A percentile compares a stretch with the other conserved stretches of the same genome.
phyloP scores from a whole-genome alignment of 2,888 invertebrate species.

The Celastrina argiolus region DNA sequence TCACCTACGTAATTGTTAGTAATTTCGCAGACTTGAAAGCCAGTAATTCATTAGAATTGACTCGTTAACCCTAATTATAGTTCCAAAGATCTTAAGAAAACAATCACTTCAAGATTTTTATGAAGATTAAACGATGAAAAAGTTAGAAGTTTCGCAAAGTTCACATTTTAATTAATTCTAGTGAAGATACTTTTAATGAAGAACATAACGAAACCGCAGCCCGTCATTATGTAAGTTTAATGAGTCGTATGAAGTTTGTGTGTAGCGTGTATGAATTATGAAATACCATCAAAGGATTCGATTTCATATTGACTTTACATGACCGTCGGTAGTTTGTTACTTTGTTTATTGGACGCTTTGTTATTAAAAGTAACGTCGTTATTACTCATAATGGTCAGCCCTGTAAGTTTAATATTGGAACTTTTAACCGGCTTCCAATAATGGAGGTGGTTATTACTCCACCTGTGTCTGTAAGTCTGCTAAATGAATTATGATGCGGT shows the following conservation, averaged over 20 bases:
- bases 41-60: not conserved
- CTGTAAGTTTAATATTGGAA: not conserved
- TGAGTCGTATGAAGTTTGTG: not conserved
- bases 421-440: not conserved
- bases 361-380: not conserved
- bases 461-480: too few relatives aligned
- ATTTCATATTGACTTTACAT: conserved; percentile 2
- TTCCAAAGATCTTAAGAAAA: not conserved
- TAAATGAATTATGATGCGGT: too few relatives aligned
- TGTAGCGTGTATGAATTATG: not conserved
- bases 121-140: conserved; percentile 11
- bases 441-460: not conserved
- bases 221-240: conserved; percentile 1
- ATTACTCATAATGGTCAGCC: not conserved
- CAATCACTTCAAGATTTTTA: not conserved
- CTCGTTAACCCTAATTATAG: not conserved
- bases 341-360: not conserved
- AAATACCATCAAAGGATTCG: not conserved
- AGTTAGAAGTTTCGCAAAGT: not conserved
- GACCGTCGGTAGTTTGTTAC: not conserved
- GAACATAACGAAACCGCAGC: not conserved
- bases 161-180: not conserved
- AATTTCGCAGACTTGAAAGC: not conserved
- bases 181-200: conserved; percentile 1
- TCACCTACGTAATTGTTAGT: not conserved